Evolutionary conservation across 2,113 vertebrate genomes (phyloP).

Genomic region (Speoplatyrhinus poulsoni): DNA sequence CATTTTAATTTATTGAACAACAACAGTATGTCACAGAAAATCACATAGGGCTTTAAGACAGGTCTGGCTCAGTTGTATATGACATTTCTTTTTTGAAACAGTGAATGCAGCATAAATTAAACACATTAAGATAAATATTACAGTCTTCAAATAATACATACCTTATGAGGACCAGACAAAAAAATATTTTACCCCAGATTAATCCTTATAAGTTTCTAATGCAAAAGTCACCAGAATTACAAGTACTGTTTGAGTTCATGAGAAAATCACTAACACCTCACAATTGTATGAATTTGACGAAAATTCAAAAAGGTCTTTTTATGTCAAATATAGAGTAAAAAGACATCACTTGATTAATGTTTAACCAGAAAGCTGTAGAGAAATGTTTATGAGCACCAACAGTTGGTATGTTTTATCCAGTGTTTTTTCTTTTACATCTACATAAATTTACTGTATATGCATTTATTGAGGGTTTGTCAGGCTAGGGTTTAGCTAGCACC

Average conservation of each 20-base stretch:
- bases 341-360: conserved; percentile 75
- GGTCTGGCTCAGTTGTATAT: conserved; percentile 79
- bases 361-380: conserved; percentile 57
- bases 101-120: conserved; percentile 76
- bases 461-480: conserved; percentile 57
- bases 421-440: conserved; percentile 49
- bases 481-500: conserved; percentile 76
- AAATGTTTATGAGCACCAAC: conserved; percentile 78
- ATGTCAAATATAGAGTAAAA: conserved; percentile 78
- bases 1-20: conserved; percentile 75
- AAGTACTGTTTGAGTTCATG: conserved; percentile 69
- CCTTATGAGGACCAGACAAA: conserved; percentile 46
- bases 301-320: conserved; percentile 47
- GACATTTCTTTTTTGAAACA: conserved; percentile 66
- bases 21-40: conserved; percentile 81
- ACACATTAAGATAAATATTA: conserved; percentile 49
- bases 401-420: conserved; percentile 57
- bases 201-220: conserved; percentile 62
- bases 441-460: conserved; percentile 53
- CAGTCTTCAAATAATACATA: conserved; percentile 64
- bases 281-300: conserved; percentile 59
- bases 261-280: conserved; percentile 72
- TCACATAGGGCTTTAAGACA: conserved; percentile 82
- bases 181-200: conserved; percentile 54
- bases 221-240: conserved; percentile 69